These are phyloP conservation scores for Carposina sasakii DNA, from an alignment of 1,140 invertebrate genomes.

Conservation along the genomic window DNA sequence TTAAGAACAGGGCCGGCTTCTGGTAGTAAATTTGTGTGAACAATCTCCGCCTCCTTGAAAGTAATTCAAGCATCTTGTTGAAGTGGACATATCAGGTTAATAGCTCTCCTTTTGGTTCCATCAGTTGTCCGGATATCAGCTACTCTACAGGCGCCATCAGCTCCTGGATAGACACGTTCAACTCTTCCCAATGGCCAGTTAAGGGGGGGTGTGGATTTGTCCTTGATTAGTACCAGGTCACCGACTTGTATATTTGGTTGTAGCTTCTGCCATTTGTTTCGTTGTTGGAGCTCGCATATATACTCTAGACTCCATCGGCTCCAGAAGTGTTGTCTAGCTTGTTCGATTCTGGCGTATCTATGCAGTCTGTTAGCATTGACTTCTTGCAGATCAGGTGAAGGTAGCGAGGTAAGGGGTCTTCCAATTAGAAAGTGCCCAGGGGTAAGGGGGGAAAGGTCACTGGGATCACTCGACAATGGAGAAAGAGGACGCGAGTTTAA, in stretches of 20 bases:
- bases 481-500: conserved; percentile 39
- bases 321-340: conserved; percentile 34
- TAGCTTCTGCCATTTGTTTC: conserved; percentile 25
- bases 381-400: conserved; percentile 1
- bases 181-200: not conserved
- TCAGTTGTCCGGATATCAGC: not conserved
- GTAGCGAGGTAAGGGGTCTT: conserved; percentile 2
- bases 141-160: not conserved
- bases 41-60: not conserved
- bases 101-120: not conserved
- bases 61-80: not conserved
- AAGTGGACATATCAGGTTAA: not conserved
- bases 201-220: not conserved
- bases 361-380: conserved; percentile 12
- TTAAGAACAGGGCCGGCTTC: too few species aligned
- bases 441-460: conserved; percentile 8
- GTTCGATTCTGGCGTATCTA: conserved; percentile 27
- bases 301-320: conserved; percentile 33
- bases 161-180: not conserved
- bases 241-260: conserved; percentile 8
- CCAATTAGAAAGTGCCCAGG: conserved; percentile 10
- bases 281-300: conserved; percentile 23
- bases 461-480: conserved; percentile 1
- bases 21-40: not conserved
- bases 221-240: conserved; percentile 15